Conservation (phyloP, 1,140 invertebrate genomes). For the Euura lappo region DNA sequence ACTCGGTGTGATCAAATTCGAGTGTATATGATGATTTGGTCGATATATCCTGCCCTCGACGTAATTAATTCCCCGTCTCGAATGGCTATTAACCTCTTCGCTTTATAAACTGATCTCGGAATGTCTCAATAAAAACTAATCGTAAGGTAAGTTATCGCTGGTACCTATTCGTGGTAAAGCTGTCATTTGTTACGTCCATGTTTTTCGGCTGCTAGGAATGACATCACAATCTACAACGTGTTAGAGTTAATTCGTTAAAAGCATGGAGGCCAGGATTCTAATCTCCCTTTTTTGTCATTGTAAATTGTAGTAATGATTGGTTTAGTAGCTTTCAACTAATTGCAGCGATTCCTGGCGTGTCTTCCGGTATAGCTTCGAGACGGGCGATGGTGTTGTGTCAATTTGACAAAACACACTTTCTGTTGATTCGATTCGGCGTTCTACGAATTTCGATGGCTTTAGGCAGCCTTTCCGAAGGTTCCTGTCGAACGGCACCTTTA, state of each 20-base stretch:
- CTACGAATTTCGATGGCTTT: neutral
- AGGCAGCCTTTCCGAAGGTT: conserved; percentile 3
- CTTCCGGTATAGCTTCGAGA: neutral
- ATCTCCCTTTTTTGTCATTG: neutral
- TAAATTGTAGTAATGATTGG: neutral
- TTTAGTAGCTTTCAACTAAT: neutral
- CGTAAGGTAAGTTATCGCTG: neutral
- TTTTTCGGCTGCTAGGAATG: neutral
- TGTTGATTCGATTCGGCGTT: neutral
- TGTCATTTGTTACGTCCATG: conserved; percentile 8
- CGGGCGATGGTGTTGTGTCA: neutral
- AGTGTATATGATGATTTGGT: neutral
- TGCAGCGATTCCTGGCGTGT: neutral
- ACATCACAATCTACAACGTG: conserved; percentile 10
- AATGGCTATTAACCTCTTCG: neutral
- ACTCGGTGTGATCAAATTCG: neutral
- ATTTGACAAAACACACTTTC: neutral
- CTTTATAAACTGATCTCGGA: neutral
- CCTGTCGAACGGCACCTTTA: conserved; percentile 8
- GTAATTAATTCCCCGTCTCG: neutral
- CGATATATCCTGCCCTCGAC: neutral
- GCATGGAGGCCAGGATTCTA: neutral
- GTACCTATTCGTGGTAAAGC: neutral
- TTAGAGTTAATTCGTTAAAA: neutral
- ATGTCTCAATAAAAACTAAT: conserved; percentile 13